These are phyloP conservation scores for Brachyhypopomus gauderio DNA, from an alignment of 2,113 vertebrate genomes.

Conservation along the genomic window DNA sequence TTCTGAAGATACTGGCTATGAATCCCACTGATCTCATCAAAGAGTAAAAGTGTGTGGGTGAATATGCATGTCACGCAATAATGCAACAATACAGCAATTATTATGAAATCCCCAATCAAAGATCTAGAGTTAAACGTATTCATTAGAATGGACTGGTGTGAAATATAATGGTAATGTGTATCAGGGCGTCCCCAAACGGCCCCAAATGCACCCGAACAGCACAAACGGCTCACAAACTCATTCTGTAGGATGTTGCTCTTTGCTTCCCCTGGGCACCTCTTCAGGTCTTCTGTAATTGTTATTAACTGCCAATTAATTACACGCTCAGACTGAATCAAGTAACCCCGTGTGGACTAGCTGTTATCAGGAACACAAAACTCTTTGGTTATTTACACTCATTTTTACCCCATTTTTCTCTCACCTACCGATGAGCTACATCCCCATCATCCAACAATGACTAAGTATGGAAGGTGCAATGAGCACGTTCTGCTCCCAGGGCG, in stretches of 20 bases:
- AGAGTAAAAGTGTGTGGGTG: not conserved
- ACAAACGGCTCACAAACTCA: constrained; percentile 43
- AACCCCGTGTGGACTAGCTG: constrained; percentile 49
- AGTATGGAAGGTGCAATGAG: no score
- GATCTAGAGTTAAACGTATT: not conserved
- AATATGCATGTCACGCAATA: not conserved
- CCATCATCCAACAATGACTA: no score
- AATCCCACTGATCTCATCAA: not conserved
- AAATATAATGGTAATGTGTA: constrained; percentile 30
- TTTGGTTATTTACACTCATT: constrained; percentile 12
- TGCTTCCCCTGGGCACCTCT: constrained; percentile 37
- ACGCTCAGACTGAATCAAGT: constrained; percentile 65
- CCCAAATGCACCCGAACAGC: no score
- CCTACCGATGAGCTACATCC: no score
- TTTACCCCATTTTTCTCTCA: no score
- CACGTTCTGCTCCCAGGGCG: no score
- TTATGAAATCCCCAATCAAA: not conserved
- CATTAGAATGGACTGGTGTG: constrained; percentile 1
- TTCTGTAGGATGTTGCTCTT: constrained; percentile 39
- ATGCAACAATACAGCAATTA: not conserved
- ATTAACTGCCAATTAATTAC: constrained; percentile 68
- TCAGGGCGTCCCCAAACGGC: constrained; percentile 13
- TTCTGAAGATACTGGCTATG: no score
- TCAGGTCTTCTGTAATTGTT: constrained; percentile 62
- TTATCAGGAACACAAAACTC: constrained; percentile 62